Percentiles rank a stretch among this genome's conserved stretches.
Conservation (phyloP, 2,888 invertebrate genomes). For the Plagiodera versicolora region DNA sequence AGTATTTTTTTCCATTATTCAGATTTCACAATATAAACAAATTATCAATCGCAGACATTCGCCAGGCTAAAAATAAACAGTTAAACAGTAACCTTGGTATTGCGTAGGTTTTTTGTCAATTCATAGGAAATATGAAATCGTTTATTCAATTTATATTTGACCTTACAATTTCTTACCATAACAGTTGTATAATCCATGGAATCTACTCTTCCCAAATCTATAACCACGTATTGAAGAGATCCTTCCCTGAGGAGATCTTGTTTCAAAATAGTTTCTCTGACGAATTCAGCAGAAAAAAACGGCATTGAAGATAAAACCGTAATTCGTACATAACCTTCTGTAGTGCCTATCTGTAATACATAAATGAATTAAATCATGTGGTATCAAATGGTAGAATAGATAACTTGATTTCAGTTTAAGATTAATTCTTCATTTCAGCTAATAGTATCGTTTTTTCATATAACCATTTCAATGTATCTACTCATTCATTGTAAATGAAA, state of each 20-base stretch:
- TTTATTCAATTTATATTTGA: too few relatives aligned
- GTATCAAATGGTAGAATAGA: conserved; percentile 34
- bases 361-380: conserved; percentile 38
- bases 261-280: conserved; percentile 55
- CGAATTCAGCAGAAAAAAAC: conserved; percentile 62
- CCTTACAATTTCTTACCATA: conserved; percentile 56
- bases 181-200: conserved; percentile 70
- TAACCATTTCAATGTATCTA: too few relatives aligned
- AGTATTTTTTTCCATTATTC: too few relatives aligned
- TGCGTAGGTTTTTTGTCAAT: too few relatives aligned
- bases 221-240: conserved; percentile 56
- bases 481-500: too few relatives aligned
- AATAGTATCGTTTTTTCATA: too few relatives aligned
- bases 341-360: conserved; percentile 30
- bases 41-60: too few relatives aligned
- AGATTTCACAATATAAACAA: too few relatives aligned
- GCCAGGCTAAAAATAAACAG: too few relatives aligned
- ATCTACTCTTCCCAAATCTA: conserved; percentile 65
- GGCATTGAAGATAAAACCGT: conserved; percentile 58
- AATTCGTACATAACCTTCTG: conserved; percentile 38
- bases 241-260: conserved; percentile 41
- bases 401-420: background rate
- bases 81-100: too few relatives aligned
- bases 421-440: too few relatives aligned
- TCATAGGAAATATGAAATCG: too few relatives aligned